A percentile compares a stretch with the other conserved stretches of the same genome.
phyloP scores from a whole-genome alignment of 2,888 invertebrate genomes.

The Drosophila ezoana region DNA sequence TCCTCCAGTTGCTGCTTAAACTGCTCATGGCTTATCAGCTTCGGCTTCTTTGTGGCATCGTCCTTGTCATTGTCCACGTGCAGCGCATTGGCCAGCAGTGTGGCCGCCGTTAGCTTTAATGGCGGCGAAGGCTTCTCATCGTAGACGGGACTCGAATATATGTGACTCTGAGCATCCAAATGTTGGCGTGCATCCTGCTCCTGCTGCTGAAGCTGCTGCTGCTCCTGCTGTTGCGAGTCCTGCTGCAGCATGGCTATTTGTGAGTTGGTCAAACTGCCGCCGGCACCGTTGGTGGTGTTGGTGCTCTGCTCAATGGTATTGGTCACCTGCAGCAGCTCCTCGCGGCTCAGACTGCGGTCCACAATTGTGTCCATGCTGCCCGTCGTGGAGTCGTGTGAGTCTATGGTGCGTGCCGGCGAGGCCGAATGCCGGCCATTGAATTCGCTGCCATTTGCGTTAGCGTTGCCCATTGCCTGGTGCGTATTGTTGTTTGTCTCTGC shows the following conservation, averaged over 20 bases:
- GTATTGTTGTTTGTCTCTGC: constrained; percentile 41
- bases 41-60: constrained; percentile 64
- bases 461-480: constrained; percentile 25
- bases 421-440: constrained; percentile 80
- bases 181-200: constrained; percentile 58
- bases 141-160: constrained; percentile 84
- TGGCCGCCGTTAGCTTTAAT: constrained; percentile 70
- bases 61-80: constrained; percentile 16
- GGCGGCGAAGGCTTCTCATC: constrained; percentile 74
- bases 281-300: constrained; percentile 75
- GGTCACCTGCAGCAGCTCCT: constrained; percentile 75
- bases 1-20: constrained; percentile 82
- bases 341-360: constrained; percentile 76
- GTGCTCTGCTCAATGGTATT: constrained; percentile 78
- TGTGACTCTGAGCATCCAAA: constrained; percentile 83
- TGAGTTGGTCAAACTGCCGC: constrained; percentile 81
- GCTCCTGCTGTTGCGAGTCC: constrained; percentile 31
- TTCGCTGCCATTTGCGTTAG: constrained; percentile 36
- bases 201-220: constrained; percentile 22
- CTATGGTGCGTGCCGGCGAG: constrained; percentile 84
- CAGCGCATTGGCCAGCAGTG: constrained; percentile 56
- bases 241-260: constrained; percentile 81
- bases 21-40: constrained; percentile 81
- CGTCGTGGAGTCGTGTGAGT: constrained; percentile 83
- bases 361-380: constrained; percentile 84